These are phyloP conservation scores for pig (Sus scrofa) DNA, from an alignment of 2,113 vertebrate species.

Conservation along the genomic window T2T-Sscrofa CM000817.6:100065501-100066000, in stretches of 20 bases:
- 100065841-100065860: background rate
- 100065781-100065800: slow-evolving; percentile 35
- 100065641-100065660: slow-evolving; percentile 23
- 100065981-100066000: too few species aligned
- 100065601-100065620: background rate
- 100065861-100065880: background rate
- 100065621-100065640: background rate
- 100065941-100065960: too few species aligned
- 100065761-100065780: background rate
- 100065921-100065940: too few species aligned
- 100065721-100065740: slow-evolving; percentile 21
- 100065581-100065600: background rate
- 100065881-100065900: background rate
- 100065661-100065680: slow-evolving; percentile 45
- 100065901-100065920: slow-evolving; percentile 30
- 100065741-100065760: background rate
- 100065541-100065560: slow-evolving; percentile 47
- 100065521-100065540: background rate
- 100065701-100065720: background rate
- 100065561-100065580: background rate
- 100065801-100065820: background rate
- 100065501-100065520: background rate
- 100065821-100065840: slow-evolving; percentile 13
- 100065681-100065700: background rate
- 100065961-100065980: too few species aligned